Base-by-base conservation (phyloP, 2,888 invertebrate species). In the Abrostola triplasia region DNA sequence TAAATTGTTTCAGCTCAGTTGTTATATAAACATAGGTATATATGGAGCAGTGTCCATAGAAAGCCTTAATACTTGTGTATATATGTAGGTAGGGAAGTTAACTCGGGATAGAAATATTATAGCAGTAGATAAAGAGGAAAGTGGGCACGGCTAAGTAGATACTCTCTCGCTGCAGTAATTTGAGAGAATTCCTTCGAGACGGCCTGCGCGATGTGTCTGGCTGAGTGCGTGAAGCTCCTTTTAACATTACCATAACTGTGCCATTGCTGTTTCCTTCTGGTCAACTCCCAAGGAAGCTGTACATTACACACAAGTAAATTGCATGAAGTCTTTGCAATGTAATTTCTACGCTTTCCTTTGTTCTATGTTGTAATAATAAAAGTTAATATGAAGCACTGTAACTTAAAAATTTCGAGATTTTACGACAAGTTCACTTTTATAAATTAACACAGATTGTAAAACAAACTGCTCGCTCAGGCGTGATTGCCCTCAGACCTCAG, bases 121-220 rank as follows among this genome's bases (percentile, higher is more conserved):
- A 66, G 59, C 62, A 61, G 64, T 37, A 62, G 70, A 69, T 80
- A 73, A 62, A 69, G 78, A 77, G 78, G 47, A 70, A 80, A 80
- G 69, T 69, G 73, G 65, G 64, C 62, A 37, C 44, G 56, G 64
- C 65, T 80, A 64, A 73, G 70, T 75, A 68, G 63, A 64, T 72
- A 65, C 70, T 62, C 63, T 63, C 73, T 67, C 60, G 56, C 70
- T 79, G 73, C 70, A 73, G 72, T 79, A 70, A 76, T 79, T 79
- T 70, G 64, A 60, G 65, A 54, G 70, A 67, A 77, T 76, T 77
- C 79, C 77, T 77, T 60, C 55, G 79, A 79, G 79, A 67, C 62
- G 52, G 55, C 70, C 58, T 59, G 47, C 41, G 73, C 63, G 62
- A 72, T 72, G 73, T 73, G 67, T 76, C 69, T 71, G 67, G 65